A percentile compares a stretch with the other conserved stretches of the same genome.
These are phyloP conservation scores for Corythornis vintsioides DNA, from an alignment of 2,113 vertebrate species.

Conservation along the genomic window DNA sequence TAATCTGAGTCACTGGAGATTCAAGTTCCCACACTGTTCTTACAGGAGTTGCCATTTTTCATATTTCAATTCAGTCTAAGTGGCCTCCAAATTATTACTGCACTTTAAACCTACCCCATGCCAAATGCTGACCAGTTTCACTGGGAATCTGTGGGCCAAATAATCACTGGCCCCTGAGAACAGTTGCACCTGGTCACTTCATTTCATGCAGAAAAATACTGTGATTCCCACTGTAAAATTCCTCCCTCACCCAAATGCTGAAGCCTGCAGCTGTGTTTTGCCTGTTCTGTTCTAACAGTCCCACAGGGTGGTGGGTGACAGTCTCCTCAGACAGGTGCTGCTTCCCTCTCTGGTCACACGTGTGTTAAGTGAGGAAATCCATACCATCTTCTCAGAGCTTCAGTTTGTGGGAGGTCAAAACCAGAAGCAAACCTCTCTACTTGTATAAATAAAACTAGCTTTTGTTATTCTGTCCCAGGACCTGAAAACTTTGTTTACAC, in stretches of 20 bases:
- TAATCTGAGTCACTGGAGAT: neutral
- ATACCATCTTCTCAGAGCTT: neutral
- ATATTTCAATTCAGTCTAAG: slow-evolving; percentile 2
- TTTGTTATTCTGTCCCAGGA: neutral
- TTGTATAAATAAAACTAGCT: neutral
- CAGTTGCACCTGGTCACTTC: slow-evolving; percentile 34
- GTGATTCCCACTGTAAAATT: neutral
- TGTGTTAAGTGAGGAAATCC: neutral
- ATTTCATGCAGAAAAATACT: slow-evolving; percentile 4
- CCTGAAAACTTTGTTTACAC: neutral
- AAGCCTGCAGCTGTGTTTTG: neutral
- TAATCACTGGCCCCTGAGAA: neutral
- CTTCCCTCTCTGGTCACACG: neutral
- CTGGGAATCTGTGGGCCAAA: neutral
- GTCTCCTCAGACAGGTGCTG: neutral
- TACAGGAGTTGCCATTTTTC: neutral
- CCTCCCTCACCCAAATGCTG: neutral
- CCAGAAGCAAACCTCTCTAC: neutral
- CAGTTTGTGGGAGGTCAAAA: neutral
- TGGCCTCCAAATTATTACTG: neutral
- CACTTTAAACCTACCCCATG: neutral
- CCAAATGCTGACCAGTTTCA: neutral
- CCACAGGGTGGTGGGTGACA: neutral
- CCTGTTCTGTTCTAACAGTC: neutral
- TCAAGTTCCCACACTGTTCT: neutral